Evolutionary conservation across 1,140 invertebrate species (phyloP).

Genomic region (Cydia amplana): DNA sequence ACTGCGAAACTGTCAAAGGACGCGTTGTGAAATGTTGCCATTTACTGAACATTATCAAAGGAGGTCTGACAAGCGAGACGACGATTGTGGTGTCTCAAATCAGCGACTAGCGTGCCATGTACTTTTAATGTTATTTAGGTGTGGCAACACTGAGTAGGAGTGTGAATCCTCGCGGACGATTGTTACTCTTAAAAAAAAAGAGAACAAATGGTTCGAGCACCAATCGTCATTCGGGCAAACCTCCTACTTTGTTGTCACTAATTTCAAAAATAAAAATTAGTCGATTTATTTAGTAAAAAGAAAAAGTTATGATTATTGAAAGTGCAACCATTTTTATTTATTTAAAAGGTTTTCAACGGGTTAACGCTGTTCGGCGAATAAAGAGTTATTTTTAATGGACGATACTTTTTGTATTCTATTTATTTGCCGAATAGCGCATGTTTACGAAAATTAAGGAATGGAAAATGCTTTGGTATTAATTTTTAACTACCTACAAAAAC

Average conservation of each 20-base stretch:
- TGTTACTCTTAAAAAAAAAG: conserved; percentile 56
- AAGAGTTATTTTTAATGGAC: neutral
- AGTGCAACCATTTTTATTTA: conserved; percentile 32
- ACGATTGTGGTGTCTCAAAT: conserved; percentile 75
- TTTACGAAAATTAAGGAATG: conserved; percentile 11
- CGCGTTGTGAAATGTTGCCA: conserved; percentile 20
- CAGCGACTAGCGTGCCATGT: conserved; percentile 74
- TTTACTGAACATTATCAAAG: conserved; percentile 16
- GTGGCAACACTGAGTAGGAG: conserved; percentile 74
- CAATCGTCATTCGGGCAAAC: conserved; percentile 63
- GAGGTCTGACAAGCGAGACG: conserved; percentile 69
- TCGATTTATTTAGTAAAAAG: conserved; percentile 38
- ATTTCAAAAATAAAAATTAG: conserved; percentile 54
- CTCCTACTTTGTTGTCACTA: conserved; percentile 75
- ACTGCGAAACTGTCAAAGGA: conserved; percentile 28
- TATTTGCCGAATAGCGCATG: conserved; percentile 17
- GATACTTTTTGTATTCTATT: neutral
- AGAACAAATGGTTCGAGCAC: conserved; percentile 51
- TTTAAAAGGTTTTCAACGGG: conserved; percentile 17
- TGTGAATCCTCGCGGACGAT: conserved; percentile 55
- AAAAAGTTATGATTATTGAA: conserved; percentile 34
- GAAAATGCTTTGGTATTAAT: neutral
- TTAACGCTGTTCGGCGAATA: conserved; percentile 22
- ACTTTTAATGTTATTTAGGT: conserved; percentile 64
- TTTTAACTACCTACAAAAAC: neutral